phyloP scores from a whole-genome alignment of 2,888 invertebrate genomes.

The Mylabris sibirica region DNA sequence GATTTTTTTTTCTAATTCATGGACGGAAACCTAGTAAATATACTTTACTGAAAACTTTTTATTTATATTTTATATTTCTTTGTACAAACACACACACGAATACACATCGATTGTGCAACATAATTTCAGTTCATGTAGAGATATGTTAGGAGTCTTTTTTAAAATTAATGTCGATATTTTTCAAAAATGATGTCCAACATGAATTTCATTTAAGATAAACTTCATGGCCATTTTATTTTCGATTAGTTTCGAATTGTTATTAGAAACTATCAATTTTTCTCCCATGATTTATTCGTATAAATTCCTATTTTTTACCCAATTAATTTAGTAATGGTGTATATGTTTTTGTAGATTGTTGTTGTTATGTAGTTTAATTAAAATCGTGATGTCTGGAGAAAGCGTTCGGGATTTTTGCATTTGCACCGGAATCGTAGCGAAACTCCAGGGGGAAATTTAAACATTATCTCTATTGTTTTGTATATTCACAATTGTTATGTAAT shows the following conservation, averaged over 20 bases:
- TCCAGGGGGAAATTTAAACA: slow-evolving; percentile 20
- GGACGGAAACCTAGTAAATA: no score
- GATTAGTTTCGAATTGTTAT: neutral
- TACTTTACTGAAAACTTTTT: neutral
- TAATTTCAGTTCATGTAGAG: neutral
- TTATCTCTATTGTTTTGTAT: slow-evolving; percentile 27
- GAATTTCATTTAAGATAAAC: neutral
- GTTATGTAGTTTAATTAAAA: slow-evolving; percentile 26
- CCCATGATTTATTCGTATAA: no score
- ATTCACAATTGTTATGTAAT: slow-evolving; percentile 14
- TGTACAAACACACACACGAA: no score
- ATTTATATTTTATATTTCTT: neutral
- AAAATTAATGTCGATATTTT: neutral
- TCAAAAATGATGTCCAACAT: neutral
- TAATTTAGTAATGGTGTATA: neutral
- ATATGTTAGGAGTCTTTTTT: neutral
- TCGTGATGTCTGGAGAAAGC: slow-evolving; percentile 30
- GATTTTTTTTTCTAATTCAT: no score
- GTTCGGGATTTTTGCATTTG: slow-evolving; percentile 26
- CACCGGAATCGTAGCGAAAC: slow-evolving; percentile 2
- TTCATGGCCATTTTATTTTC: neutral
- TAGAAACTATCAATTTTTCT: neutral
- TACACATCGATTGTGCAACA: neutral
- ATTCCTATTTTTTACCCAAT: neutral
- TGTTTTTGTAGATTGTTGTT: neutral